A percentile compares a stretch with the other conserved stretches of the same genome.
phyloP scores from a whole-genome alignment of 2,797 vertebrate species.

The Podarcis lilfordi region DNA sequence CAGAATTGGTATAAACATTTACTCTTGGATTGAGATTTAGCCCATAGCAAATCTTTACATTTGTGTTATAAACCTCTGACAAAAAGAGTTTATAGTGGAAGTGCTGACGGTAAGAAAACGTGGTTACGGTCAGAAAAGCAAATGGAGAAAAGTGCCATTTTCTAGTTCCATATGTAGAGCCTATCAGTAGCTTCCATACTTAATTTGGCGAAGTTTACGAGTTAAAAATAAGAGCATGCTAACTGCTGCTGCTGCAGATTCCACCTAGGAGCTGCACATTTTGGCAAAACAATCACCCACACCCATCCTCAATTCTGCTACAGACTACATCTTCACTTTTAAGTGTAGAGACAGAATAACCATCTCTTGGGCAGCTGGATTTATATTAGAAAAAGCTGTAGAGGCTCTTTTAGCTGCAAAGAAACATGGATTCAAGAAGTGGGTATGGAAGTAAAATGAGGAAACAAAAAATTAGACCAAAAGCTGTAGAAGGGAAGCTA shows the following conservation, averaged over 20 bases:
- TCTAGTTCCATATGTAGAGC: slow-evolving; percentile 79
- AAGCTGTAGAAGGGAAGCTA: fast-evolving
- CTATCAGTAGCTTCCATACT: slow-evolving; percentile 70
- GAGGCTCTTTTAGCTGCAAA: slow-evolving; percentile 44
- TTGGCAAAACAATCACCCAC: slow-evolving; percentile 36
- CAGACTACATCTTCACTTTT: slow-evolving; percentile 32
- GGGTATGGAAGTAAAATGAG: background rate
- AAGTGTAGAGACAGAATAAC: slow-evolving; percentile 26
- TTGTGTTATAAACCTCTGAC: slow-evolving; percentile 81
- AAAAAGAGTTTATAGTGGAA: slow-evolving; percentile 83
- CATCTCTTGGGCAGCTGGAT: slow-evolving; percentile 51
- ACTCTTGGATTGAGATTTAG: slow-evolving; percentile 86
- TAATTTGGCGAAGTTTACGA: slow-evolving; percentile 72
- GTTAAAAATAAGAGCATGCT: slow-evolving; percentile 73
- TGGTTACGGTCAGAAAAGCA: slow-evolving; percentile 82
- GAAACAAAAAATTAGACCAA: background rate
- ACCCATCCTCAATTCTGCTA: slow-evolving; percentile 28
- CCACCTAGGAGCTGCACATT: slow-evolving; percentile 52
- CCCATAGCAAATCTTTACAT: slow-evolving; percentile 86
- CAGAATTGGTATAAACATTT: slow-evolving; percentile 87
- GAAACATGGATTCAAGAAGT: slow-evolving; percentile 15
- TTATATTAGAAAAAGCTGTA: slow-evolving; percentile 28
- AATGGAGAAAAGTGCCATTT: slow-evolving; percentile 80
- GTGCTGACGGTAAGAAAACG: slow-evolving; percentile 84
- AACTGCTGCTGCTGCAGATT: slow-evolving; percentile 70